phyloP scores from a whole-genome alignment of 2,797 vertebrate genomes.

The Sciaenops ocellatus region DNA sequence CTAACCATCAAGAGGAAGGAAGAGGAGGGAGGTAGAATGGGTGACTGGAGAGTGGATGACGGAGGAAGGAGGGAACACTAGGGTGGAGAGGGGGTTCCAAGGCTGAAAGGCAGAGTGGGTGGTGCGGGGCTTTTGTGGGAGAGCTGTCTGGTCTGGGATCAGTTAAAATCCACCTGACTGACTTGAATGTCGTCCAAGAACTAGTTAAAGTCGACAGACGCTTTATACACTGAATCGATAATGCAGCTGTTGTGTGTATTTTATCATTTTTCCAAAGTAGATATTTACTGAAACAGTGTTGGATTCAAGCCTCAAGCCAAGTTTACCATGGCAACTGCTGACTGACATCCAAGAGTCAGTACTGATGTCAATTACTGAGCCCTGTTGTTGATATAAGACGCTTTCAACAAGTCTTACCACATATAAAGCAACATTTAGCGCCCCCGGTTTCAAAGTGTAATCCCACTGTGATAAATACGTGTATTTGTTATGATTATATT shows the following conservation, averaged over 20 bases:
- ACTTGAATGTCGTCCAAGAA: background rate
- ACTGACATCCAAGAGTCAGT: background rate
- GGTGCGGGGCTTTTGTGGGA: constrained; percentile 26
- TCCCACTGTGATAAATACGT: too few relatives aligned
- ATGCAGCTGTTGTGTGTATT: background rate
- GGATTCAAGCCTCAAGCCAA: background rate
- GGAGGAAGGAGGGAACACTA: constrained; percentile 9
- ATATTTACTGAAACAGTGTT: background rate
- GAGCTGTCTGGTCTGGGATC: constrained; percentile 34
- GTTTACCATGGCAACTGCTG: background rate
- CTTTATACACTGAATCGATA: background rate
- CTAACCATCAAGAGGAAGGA: constrained; percentile 65
- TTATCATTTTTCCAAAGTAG: background rate
- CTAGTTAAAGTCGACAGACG: background rate
- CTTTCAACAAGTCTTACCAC: background rate
- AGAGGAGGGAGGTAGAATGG: constrained; percentile 37
- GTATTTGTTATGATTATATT: too few relatives aligned
- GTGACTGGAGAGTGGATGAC: constrained; percentile 25
- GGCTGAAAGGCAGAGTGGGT: constrained; percentile 45
- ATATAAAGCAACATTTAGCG: too few relatives aligned
- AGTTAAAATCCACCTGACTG: constrained; percentile 24
- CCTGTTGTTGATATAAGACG: background rate
- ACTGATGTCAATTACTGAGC: background rate
- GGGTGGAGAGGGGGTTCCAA: background rate
- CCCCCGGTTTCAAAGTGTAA: too few relatives aligned